Evolutionary conservation across 2,113 vertebrate species (phyloP), one percentile per base, ranked within the genome.

Genomic region (Chamaea fasciata): DNA sequence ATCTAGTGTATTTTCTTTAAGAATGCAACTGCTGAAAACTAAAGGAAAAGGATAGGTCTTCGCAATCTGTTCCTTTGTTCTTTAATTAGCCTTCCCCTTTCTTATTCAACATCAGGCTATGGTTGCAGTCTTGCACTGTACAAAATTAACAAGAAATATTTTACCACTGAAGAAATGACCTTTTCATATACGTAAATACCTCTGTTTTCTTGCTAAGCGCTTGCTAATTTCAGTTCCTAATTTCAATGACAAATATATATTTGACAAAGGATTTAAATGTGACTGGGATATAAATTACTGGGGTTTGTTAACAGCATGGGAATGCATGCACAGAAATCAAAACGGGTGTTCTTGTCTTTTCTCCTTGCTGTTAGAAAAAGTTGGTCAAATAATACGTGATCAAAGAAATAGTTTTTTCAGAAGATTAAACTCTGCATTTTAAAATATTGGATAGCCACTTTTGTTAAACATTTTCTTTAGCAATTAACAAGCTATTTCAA

Each of bases 171-270:
- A 92, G 68, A 83, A 91, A 73, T 91, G 10, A 91, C 87, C 59
- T 95, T 95, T 92, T 80, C 59, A 33, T 50, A 21, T 41, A 46
- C 24, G 2, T 33, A 3, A 92, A 50, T 75, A n/a, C 57, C 21
- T 73, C 21, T 10, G 16, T 62, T 62, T 95, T 87, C 70, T 82
- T 62, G 31, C 41, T 83, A 93, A 95, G 74, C 10, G 13, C 10
- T 37, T 55, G 62, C 28, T 41, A 68, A 88, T 94, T 93, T 91
- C 88, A 85, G 92, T 94, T 96, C 94, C 93, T 60, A 52, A 44
- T 96, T 97, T 93, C 42, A 80, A 10, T 4, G 22, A 68, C 76
- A 71, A 39, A 49, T 77, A 55, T 17, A 2, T 65, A 31, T 73
- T 75, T 94, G 60, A 79, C 7, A 1, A 74, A 87, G 53, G 44